These are phyloP conservation scores for Trichopoda pennipes DNA, from an alignment of 2,888 invertebrate genomes.

Conservation along the genomic window DNA sequence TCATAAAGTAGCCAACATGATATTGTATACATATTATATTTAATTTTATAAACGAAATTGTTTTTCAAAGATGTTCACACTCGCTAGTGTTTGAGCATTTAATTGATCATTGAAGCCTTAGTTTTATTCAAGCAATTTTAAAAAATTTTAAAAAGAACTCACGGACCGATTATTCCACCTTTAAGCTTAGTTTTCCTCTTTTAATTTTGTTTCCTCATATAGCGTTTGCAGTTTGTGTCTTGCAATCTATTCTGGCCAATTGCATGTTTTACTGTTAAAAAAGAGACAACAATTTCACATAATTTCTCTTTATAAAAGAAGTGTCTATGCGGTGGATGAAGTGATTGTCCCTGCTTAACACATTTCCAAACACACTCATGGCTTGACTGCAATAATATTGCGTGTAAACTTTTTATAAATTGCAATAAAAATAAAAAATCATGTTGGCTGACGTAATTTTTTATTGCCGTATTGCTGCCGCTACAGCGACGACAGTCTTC, in stretches of 20 bases:
- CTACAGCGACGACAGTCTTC: slow-evolving; percentile 17
- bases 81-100: too few species aligned
- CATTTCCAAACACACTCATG: neutral
- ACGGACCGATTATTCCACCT: too few species aligned
- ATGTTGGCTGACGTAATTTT: slow-evolving; percentile 67
- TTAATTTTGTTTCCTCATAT: too few species aligned
- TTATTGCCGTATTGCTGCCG: slow-evolving; percentile 46
- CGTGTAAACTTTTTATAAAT: slow-evolving; percentile 60
- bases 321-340: neutral
- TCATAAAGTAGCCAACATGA: too few species aligned
- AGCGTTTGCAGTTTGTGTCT: neutral
- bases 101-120: too few species aligned
- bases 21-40: too few species aligned
- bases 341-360: neutral
- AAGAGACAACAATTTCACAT: slow-evolving; percentile 15
- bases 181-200: too few species aligned
- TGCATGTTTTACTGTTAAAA: neutral
- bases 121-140: too few species aligned
- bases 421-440: slow-evolving; percentile 59
- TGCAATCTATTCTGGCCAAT: slow-evolving; percentile 1
- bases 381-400: slow-evolving; percentile 55
- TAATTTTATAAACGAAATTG: too few species aligned
- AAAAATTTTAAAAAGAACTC: too few species aligned
- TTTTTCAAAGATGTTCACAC: too few species aligned
- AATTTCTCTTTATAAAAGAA: slow-evolving; percentile 15